Evolutionary conservation across 2,113 vertebrate species (phyloP).

Genomic region (Podarcis cretensis): DNA sequence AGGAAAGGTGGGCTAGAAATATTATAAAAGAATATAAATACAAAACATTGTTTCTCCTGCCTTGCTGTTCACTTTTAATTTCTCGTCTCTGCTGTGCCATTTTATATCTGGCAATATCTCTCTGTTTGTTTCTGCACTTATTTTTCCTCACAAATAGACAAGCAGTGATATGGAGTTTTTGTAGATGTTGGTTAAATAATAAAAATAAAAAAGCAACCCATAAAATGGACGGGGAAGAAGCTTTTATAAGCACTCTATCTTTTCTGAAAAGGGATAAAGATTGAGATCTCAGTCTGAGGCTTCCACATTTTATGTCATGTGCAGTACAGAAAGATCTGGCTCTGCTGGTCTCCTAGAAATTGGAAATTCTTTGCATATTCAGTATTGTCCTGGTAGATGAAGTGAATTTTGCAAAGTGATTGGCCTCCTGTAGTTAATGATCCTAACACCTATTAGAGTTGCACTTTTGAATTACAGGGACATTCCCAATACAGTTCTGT

Average conservation of each 20-base stretch:
- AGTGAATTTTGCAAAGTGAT: neutral
- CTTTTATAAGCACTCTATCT: neutral
- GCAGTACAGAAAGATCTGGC: neutral
- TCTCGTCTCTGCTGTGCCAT: neutral
- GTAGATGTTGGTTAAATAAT: constrained; percentile 1
- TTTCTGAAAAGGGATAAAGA: neutral
- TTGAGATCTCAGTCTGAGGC: neutral
- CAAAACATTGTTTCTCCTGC: neutral
- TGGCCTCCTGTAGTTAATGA: neutral
- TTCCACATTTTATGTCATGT: neutral
- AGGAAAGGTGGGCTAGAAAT: neutral
- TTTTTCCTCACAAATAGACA: constrained; percentile 8
- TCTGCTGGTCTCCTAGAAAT: neutral
- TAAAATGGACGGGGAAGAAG: neutral
- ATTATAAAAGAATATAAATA: neutral
- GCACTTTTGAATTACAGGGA: neutral
- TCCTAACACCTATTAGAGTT: neutral
- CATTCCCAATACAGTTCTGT: neutral
- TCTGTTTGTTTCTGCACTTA: constrained; percentile 4
- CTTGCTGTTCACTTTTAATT: neutral
- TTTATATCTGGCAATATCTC: neutral
- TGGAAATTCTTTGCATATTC: neutral
- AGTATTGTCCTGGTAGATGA: neutral
- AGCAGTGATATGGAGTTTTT: constrained; percentile 3
- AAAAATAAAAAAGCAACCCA: constrained; percentile 1